Base-by-base conservation (phyloP, 2,888 invertebrate species). In the Smittia sp. region DNA sequence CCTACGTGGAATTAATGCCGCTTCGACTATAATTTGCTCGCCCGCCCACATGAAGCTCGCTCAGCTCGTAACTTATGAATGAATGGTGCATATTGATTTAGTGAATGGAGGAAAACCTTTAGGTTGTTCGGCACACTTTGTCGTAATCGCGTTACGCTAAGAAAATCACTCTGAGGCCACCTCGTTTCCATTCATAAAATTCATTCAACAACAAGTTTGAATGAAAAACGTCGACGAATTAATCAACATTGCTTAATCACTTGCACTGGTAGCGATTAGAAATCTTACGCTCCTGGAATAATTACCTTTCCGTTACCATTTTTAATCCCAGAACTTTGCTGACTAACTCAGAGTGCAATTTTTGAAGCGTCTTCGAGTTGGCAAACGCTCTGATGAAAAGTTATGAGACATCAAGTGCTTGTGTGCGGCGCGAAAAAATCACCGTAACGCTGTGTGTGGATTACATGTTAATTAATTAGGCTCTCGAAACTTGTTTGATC, bases 391-490 rank as follows among this genome's bases (percentile, higher is more conserved):
- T 20, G 7, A 66, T 22, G 22, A 9, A 46, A 67, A 67, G 15
- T 67, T 67, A 46, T 67, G 67, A 24, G 67, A 67, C 67, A 67
- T 46, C n/a, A 67, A 67, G 67, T 67, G 24, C 41, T 41, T 41
- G 67, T 22, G 11, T 32, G 66, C 32, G 38, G 32, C 32, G 32
- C 32, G 32, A 32, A 32, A n/a, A 6, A 32, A 32, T 32, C 32
- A 32, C 46, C 46, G 46, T 15, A 46, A 15, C 46, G 46, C 6
- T 46, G 46, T 46, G 46, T 46, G 46, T 46, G 46, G 46, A 46
- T 67, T 67, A 67, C 67, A 67, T 67, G 67, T 67, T 67, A 67
- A 67, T 67, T 67, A 67, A 67, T 67, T 67, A 67, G 67, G 13
- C 20, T 6, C 11, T 46, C 22, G n/a, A 67, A 41, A 67, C 67